Evolutionary conservation across 2,888 invertebrate species (phyloP).

Genomic region (Hipparchia sbordonii): DNA sequence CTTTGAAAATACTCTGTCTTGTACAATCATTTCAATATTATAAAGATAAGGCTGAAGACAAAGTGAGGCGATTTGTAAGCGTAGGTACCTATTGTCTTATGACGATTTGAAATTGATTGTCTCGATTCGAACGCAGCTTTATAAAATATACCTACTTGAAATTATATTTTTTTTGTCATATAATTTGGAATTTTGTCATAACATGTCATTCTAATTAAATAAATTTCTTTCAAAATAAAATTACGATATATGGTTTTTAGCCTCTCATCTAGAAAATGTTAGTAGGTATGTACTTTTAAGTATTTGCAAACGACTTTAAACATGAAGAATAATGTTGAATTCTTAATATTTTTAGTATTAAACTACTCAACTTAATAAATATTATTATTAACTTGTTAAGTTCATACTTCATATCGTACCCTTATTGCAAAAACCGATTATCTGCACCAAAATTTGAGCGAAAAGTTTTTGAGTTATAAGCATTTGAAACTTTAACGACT

Average conservation of each 20-base stretch:
- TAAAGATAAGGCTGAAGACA: neutral
- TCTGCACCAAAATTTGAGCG: too few relatives aligned
- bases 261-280: slow-evolving; percentile 26
- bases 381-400: slow-evolving; percentile 14
- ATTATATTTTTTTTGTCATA: neutral
- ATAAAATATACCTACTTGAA: too few relatives aligned
- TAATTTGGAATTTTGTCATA: neutral
- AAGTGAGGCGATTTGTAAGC: neutral
- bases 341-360: neutral
- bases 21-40: neutral
- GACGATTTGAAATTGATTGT: too few relatives aligned
- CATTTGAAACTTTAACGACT: too few relatives aligned
- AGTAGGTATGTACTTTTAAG: neutral
- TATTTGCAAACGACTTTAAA: too few relatives aligned
- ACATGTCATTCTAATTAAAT: too few relatives aligned
- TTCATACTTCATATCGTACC: neutral
- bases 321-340: neutral
- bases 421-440: too few relatives aligned
- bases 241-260: slow-evolving; percentile 22
- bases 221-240: too few relatives aligned
- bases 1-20: neutral
- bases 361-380: neutral
- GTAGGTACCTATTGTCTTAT: too few relatives aligned
- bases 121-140: neutral
- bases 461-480: too few relatives aligned